A percentile compares a stretch with the other conserved stretches of the same genome.
These are phyloP conservation scores for Drosophila suboccidentalis DNA, from an alignment of 2,888 invertebrate genomes.

Conservation along the genomic window DNA sequence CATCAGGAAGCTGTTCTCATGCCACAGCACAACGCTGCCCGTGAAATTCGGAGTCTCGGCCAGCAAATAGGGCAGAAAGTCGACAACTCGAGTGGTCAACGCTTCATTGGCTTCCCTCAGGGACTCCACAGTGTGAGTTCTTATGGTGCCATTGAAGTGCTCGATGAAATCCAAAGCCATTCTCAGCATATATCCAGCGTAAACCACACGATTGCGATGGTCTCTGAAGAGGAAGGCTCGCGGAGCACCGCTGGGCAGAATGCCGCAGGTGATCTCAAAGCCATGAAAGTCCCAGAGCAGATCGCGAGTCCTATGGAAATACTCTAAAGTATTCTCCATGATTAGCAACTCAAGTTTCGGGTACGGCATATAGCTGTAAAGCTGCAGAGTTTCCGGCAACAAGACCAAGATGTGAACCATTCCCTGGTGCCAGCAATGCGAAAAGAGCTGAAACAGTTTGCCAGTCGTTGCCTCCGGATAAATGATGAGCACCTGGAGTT, in stretches of 20 bases:
- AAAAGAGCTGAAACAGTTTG: slow-evolving; percentile 44
- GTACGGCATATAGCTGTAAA: slow-evolving; percentile 67
- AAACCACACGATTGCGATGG: slow-evolving; percentile 34
- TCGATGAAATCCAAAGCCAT: slow-evolving; percentile 59
- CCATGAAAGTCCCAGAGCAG: slow-evolving; percentile 60
- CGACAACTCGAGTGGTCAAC: slow-evolving; percentile 45
- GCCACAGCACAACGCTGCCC: slow-evolving; percentile 55
- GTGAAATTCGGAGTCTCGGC: slow-evolving; percentile 46
- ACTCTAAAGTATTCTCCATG: slow-evolving; percentile 35
- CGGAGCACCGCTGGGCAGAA: slow-evolving; percentile 52
- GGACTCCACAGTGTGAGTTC: slow-evolving; percentile 13
- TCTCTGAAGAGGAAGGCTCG: slow-evolving; percentile 64
- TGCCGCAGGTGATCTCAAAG: slow-evolving; percentile 45
- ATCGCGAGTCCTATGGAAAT: slow-evolving; percentile 35
- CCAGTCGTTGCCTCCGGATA: slow-evolving; percentile 41
- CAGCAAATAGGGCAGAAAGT: slow-evolving; percentile 60
- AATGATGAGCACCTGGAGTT: slow-evolving; percentile 57
- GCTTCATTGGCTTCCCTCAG: slow-evolving; percentile 39
- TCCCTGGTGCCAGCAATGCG: slow-evolving; percentile 62
- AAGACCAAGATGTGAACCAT: slow-evolving; percentile 60
- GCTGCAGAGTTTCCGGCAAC: slow-evolving; percentile 16
- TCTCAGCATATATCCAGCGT: slow-evolving; percentile 67
- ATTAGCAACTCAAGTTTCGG: slow-evolving; percentile 40
- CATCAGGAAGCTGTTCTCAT: slow-evolving; percentile 55
- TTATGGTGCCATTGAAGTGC: slow-evolving; percentile 64